Conservation (phyloP, 2,113 vertebrate genomes). For the Orcinus orca region DNA sequence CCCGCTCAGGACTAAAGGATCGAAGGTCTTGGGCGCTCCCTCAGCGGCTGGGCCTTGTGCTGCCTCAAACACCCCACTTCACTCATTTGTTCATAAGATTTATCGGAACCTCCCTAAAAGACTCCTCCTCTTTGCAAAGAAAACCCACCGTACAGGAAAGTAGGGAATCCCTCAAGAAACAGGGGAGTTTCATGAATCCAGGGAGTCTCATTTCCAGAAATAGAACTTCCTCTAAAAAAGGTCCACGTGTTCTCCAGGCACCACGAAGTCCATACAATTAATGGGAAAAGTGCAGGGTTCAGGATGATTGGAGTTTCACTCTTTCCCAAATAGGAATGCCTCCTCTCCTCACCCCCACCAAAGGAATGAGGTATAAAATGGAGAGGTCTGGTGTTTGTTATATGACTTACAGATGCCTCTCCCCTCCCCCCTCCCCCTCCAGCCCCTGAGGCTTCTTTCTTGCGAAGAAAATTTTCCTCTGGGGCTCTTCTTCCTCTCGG, state of each 20-base stretch:
- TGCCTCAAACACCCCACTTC: neutral
- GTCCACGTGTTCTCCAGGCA: neutral
- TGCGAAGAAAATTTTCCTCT: neutral
- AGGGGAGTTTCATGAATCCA: constrained; percentile 22
- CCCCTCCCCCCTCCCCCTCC: neutral
- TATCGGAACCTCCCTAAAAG: neutral
- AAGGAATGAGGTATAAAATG: constrained; percentile 60
- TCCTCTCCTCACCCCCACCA: constrained; percentile 33
- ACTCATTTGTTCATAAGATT: constrained; percentile 19
- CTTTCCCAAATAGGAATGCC: constrained; percentile 53
- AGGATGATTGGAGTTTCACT: constrained; percentile 54
- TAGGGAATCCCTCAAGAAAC: constrained; percentile 6
- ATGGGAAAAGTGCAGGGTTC: constrained; percentile 59
- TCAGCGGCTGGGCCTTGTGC: neutral
- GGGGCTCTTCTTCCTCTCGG: neutral
- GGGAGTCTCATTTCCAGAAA: constrained; percentile 56
- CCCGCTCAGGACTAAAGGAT: neutral
- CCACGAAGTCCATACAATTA: neutral
- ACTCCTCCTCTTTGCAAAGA: neutral
- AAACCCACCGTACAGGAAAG: neutral
- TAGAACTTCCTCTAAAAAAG: constrained; percentile 32
- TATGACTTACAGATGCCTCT: constrained; percentile 50
- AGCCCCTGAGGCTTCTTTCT: neutral
- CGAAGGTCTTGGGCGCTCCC: neutral
- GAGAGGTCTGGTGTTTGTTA: constrained; percentile 61